These are phyloP conservation scores for Mugil cephalus DNA, from an alignment of 2,113 vertebrate genomes.

Conservation along the genomic window DNA sequence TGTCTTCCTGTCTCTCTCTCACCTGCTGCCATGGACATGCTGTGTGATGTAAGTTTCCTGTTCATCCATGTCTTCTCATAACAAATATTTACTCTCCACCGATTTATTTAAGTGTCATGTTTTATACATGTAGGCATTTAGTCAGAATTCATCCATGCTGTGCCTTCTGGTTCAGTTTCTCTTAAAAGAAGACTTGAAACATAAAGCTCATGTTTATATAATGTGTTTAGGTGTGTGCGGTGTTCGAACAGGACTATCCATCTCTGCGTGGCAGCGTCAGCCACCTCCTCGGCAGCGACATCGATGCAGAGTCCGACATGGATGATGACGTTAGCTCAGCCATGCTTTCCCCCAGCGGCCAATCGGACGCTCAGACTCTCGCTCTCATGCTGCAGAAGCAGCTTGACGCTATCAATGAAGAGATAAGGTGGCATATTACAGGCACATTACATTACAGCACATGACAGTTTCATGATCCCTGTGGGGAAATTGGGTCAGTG, in stretches of 20 bases:
- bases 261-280: constrained; percentile 86
- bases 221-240: constrained; percentile 70
- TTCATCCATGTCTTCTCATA: constrained; percentile 69
- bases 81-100: constrained; percentile 9
- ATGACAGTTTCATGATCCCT: constrained; percentile 47
- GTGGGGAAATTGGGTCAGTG: constrained; percentile 23
- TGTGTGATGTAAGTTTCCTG: constrained; percentile 79
- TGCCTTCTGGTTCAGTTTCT: neutral
- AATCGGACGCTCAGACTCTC: constrained; percentile 95
- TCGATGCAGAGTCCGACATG: constrained; percentile 90
- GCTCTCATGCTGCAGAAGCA: constrained; percentile 98
- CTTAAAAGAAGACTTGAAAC: neutral
- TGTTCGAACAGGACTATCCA: constrained; percentile 90
- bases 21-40: constrained; percentile 77
- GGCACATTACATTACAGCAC: constrained; percentile 40
- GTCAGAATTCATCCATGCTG: neutral
- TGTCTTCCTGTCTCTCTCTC: constrained; percentile 73
- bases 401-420: constrained; percentile 96
- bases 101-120: constrained; percentile 10
- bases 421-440: constrained; percentile 89
- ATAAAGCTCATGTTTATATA: neutral
- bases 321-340: constrained; percentile 92
- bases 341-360: constrained; percentile 91
- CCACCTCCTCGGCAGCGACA: constrained; percentile 91
- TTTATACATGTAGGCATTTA: constrained; percentile 42